Evolutionary conservation across 2,888 invertebrate species (phyloP).

Genomic region (Ypsolopha scabrella): DNA sequence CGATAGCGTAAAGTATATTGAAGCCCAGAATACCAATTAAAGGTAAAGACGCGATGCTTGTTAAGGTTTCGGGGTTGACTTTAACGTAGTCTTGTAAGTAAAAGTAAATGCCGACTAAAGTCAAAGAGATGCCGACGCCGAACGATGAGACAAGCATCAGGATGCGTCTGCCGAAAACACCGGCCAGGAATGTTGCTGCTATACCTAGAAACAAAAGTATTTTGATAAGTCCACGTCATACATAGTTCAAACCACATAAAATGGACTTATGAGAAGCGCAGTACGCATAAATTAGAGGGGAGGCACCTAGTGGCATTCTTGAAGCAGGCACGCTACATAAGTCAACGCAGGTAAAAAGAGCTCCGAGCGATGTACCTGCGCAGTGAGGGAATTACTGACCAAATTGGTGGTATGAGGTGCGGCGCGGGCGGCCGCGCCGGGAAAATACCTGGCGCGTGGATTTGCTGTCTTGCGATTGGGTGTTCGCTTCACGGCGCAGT

Average conservation of each 20-base stretch:
- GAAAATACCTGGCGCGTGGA: too few species aligned
- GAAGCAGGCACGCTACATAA: too few species aligned
- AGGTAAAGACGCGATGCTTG: constrained; percentile 59
- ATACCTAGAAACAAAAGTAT: constrained; percentile 38
- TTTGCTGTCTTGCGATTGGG: too few species aligned
- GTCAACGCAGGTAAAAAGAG: too few species aligned
- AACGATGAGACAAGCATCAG: constrained; percentile 65
- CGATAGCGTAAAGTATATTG: constrained; percentile 70
- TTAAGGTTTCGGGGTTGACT: constrained; percentile 34
- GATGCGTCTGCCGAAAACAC: constrained; percentile 65
- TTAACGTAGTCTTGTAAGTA: constrained; percentile 54
- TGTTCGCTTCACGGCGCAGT: too few species aligned
- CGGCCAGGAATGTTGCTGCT: constrained; percentile 60
- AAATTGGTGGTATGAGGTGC: too few species aligned
- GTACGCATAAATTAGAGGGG: too few species aligned
- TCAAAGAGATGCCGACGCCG: constrained; percentile 64
- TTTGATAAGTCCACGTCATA: background rate
- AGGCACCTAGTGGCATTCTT: background rate
- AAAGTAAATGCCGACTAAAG: constrained; percentile 63
- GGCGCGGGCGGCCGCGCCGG: too few species aligned
- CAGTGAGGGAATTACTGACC: too few species aligned
- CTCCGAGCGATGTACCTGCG: too few species aligned
- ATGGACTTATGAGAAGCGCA: too few species aligned
- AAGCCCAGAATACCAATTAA: constrained; percentile 68
- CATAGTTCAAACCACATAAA: too few species aligned